Conservation (phyloP, 1,140 invertebrate species). For the Hestina assimilis region DNA sequence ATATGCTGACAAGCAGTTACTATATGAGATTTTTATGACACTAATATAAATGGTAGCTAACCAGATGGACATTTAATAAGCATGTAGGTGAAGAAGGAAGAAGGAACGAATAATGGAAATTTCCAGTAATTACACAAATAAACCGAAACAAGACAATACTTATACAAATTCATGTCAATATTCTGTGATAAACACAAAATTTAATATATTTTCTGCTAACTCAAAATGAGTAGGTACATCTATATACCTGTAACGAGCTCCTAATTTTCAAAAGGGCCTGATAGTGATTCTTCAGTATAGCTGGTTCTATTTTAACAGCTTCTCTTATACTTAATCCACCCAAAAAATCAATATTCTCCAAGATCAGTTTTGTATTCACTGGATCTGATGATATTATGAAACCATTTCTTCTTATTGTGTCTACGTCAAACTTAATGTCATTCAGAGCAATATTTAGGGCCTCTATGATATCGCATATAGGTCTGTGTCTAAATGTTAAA, state of each 20-base stretch:
- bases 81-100: no score
- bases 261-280: conserved; percentile 72
- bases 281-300: conserved; percentile 78
- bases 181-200: no score
- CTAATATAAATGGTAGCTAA: no score
- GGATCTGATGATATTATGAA: conserved; percentile 78
- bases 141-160: no score
- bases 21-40: no score
- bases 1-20: no score
- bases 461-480: conserved; percentile 74
- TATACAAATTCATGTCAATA: no score
- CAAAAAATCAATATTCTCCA: conserved; percentile 72
- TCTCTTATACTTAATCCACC: conserved; percentile 74
- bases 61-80: no score
- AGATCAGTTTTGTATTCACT: conserved; percentile 75
- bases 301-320: conserved; percentile 73
- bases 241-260: conserved; percentile 61
- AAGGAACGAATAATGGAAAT: no score
- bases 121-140: no score
- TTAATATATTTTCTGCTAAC: no score
- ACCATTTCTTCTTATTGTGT: conserved; percentile 75
- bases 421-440: conserved; percentile 68
- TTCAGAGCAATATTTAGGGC: conserved; percentile 68
- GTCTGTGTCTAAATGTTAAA: conserved; percentile 74
- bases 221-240: no score